A percentile compares a stretch with the other conserved stretches of the same genome.
Evolutionary conservation across 92 coral and sea anemone species (phyloP).

Genomic region (Parazoanthus atlanticus): DNA sequence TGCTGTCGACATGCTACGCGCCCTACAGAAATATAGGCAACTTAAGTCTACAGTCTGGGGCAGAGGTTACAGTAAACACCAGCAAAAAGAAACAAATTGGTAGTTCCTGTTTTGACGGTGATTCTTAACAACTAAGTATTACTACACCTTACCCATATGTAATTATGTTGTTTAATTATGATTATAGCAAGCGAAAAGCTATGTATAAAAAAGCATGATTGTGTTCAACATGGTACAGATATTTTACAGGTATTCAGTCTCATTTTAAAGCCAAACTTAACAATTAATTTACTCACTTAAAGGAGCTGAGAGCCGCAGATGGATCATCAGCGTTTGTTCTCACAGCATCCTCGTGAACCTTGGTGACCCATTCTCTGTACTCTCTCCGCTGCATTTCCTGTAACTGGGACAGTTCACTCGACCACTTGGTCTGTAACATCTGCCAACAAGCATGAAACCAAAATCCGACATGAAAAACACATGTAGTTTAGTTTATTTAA

Average conservation of each 20-base stretch:
- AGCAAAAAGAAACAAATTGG: background rate
- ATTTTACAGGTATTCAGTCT: too few species aligned
- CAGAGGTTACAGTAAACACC: background rate
- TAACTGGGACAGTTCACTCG: conserved; percentile 93
- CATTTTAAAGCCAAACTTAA: background rate
- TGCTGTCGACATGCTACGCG: conserved; percentile 75
- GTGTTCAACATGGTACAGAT: background rate
- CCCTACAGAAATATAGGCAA: conserved; percentile 39
- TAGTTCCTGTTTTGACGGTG: too few species aligned
- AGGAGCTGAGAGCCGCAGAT: conserved; percentile 46
- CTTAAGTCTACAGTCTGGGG: background rate
- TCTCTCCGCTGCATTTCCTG: conserved; percentile 96
- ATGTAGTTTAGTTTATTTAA: too few species aligned
- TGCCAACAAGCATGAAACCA: conserved; percentile 20
- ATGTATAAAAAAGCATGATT: too few species aligned
- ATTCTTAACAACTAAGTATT: too few species aligned
- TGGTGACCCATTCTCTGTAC: conserved; percentile 96
- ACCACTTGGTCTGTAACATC: conserved; percentile 98
- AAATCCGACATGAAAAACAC: background rate
- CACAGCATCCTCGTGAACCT: conserved; percentile 91
- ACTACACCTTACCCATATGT: too few species aligned
- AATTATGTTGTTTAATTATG: too few species aligned
- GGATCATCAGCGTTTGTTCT: conserved; percentile 65
- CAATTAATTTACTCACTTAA: conserved; percentile 45
- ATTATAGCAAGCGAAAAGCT: too few species aligned